Evolutionary conservation across 2,113 vertebrate genomes (phyloP), one percentile per base, ranked within the genome.

Genomic region (Rattus rattus): DNA sequence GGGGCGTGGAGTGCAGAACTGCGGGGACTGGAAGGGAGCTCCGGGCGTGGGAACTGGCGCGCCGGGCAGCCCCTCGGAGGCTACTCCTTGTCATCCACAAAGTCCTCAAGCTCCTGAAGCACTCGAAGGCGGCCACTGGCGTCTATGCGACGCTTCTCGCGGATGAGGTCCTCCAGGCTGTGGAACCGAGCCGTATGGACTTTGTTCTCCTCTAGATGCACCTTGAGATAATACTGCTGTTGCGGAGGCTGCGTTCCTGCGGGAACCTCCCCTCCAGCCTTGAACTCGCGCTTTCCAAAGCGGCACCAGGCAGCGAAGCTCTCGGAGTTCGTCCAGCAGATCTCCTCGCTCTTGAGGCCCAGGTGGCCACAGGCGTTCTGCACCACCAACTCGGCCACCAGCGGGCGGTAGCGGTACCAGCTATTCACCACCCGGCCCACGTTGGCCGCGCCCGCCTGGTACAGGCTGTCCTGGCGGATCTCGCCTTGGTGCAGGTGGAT

Each of bases 271-370:
- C 99, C 99, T 0, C 99, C 99, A 0, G 99, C 99, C 98, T 99
- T 99, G 98, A 99, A 99, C 98, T 99, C 99, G 97, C 99, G 98
- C 97, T 99, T 99, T 91, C 99, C 99, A 91, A 99, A 99, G 98
- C 99, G 99, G 98, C 99, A 99, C 99, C 99, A 99, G 96, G 99
- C 99, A 94, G 99, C 99, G 98, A 99, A 99, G 98, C 99, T 99
- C 99, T 99, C 99, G 19, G 99, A 99, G 99, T 99, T 99, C 97
- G 99, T 99, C 99, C 99, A 99, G 99, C 99, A 99, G 97, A 99
- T 99, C 98, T 99, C 99, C 94, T 99, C 99, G 98, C 99, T 99
- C 97, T 99, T 99, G 97, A 99, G 99, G 91, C 99, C 99, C 98
- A 99, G 98, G 98, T 99, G 99, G 97, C 99, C 99, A 96, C 98